Percentiles rank a stretch among this genome's conserved stretches.
phyloP scores from a whole-genome alignment of 2,113 vertebrate genomes.

The Cottus gobio region DNA sequence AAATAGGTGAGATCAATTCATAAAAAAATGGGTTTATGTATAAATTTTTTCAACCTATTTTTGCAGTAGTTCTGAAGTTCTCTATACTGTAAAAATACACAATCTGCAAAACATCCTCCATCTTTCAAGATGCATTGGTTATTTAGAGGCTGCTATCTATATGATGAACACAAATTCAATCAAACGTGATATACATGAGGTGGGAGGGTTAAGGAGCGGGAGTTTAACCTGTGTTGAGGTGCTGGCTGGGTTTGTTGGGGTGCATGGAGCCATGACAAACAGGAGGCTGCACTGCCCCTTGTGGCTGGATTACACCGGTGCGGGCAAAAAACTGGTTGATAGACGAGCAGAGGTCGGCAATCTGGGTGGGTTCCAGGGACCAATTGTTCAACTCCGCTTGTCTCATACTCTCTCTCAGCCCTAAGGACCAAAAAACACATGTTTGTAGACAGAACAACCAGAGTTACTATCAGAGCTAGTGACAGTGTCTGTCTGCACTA shows the following conservation, averaged over 20 bases:
- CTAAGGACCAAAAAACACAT: slow-evolving; percentile 65
- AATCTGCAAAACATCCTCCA: background rate
- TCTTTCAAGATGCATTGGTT: background rate
- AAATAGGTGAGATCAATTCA: background rate
- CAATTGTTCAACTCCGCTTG: slow-evolving; percentile 95
- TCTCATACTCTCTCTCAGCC: slow-evolving; percentile 94
- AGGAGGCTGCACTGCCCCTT: slow-evolving; percentile 87
- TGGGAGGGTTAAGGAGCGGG: background rate
- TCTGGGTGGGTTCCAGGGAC: slow-evolving; percentile 93
- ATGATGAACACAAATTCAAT: background rate
- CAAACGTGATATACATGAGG: background rate
- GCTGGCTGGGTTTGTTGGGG: slow-evolving; percentile 88
- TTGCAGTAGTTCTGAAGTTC: background rate
- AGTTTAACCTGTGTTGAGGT: slow-evolving; percentile 88
- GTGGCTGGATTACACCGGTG: slow-evolving; percentile 92
- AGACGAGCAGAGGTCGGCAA: slow-evolving; percentile 93
- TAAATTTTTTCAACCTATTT: background rate
- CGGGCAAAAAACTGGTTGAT: slow-evolving; percentile 94
- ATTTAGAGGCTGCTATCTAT: background rate
- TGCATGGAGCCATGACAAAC: slow-evolving; percentile 91
- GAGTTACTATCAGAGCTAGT: background rate
- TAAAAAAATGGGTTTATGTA: background rate
- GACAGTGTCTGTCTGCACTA: slow-evolving; percentile 5
- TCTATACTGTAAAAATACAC: background rate
- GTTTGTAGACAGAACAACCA: background rate